These are phyloP conservation scores for Dromococcyx pavoninus DNA, from an alignment of 2,797 vertebrate species.

Conservation along the genomic window DNA sequence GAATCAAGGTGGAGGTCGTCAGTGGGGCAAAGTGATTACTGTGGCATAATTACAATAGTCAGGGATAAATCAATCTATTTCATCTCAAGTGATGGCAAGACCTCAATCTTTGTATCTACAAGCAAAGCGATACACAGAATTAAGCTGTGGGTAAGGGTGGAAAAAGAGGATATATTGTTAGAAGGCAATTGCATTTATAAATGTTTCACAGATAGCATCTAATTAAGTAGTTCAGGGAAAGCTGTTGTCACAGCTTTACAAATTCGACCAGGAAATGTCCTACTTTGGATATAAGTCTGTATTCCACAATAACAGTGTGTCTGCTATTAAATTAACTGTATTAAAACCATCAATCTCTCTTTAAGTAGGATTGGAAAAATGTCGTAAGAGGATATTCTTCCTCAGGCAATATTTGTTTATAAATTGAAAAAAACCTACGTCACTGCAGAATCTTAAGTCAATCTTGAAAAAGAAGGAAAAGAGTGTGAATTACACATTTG, in stretches of 20 bases:
- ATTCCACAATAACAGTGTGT: background rate
- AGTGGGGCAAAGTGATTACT: background rate
- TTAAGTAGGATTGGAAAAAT: background rate
- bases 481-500: background rate
- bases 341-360: background rate
- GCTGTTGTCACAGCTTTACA: background rate
- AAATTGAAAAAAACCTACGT: background rate
- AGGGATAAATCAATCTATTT: background rate
- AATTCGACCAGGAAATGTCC: background rate
- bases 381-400: background rate
- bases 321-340: background rate
- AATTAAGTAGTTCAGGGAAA: conserved; percentile 10
- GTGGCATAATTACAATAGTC: background rate
- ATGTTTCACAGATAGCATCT: background rate
- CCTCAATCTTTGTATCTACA: background rate
- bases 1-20: background rate
- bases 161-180: background rate
- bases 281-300: background rate
- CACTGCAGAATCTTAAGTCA: background rate
- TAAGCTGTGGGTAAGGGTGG: background rate
- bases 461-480: background rate
- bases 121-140: conserved; percentile 6
- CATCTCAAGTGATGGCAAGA: background rate
- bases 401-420: background rate
- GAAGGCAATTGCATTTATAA: background rate